Evolutionary conservation across 2,113 vertebrate species (phyloP).

Genomic region (Steatornis caripensis): DNA sequence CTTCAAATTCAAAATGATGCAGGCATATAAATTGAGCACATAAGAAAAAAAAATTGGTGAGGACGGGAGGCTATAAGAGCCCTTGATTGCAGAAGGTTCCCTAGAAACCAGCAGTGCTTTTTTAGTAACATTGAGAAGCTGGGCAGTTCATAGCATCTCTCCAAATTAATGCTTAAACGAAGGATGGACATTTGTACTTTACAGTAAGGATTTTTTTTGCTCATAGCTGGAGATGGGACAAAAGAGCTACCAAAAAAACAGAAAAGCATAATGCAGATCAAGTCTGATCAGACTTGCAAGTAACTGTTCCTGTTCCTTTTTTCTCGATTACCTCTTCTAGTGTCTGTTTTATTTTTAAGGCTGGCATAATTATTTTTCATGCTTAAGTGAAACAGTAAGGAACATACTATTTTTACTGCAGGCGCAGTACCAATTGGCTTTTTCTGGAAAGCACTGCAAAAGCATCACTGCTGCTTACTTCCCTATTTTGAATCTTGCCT

Average conservation of each 20-base stretch:
- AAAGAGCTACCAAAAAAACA: background rate
- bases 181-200: background rate
- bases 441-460: background rate
- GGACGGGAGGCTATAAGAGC: background rate
- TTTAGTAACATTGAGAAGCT: background rate
- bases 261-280: background rate
- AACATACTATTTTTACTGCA: background rate
- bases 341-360: background rate
- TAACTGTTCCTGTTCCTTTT: background rate
- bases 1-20: background rate
- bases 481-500: background rate
- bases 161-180: background rate
- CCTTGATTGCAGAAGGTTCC: background rate
- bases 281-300: background rate
- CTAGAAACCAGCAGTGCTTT: background rate
- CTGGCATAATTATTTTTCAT: background rate
- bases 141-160: background rate
- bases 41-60: background rate
- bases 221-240: background rate
- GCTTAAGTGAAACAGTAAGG: background rate
- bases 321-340: background rate
- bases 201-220: background rate
- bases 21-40: background rate
- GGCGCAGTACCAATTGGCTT: background rate
- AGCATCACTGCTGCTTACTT: background rate